A percentile compares a stretch with the other conserved stretches of the same genome.
These are phyloP conservation scores for Pogonocherus hispidulus DNA, from an alignment of 2,888 invertebrate species.

Conservation along the genomic window DNA sequence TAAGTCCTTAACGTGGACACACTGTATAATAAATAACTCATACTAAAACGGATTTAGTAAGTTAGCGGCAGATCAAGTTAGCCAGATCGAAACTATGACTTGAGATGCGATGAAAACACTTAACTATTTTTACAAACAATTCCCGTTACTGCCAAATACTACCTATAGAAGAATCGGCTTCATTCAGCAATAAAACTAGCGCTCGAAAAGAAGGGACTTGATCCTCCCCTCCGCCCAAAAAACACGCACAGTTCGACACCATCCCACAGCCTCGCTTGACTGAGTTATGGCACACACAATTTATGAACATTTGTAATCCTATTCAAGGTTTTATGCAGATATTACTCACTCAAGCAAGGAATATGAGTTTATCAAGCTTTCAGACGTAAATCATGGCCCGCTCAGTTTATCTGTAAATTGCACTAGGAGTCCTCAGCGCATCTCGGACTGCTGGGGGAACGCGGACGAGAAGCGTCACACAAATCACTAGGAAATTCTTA, in stretches of 20 bases:
- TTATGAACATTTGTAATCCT: slow-evolving; percentile 71
- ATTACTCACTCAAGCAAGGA: slow-evolving; percentile 70
- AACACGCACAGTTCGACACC: slow-evolving; percentile 29
- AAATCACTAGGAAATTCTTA: slow-evolving; percentile 61
- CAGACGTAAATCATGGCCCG: slow-evolving; percentile 77
- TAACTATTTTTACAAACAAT: no score
- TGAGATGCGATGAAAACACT: no score
- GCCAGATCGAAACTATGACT: no score
- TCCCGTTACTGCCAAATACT: no score
- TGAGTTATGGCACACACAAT: slow-evolving; percentile 69
- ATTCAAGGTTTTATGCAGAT: slow-evolving; percentile 71
- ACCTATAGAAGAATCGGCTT: background rate
- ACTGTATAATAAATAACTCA: no score
- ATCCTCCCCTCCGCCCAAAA: slow-evolving; percentile 9
- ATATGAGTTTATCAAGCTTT: slow-evolving; percentile 74
- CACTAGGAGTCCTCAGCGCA: slow-evolving; percentile 59
- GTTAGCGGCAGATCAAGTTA: no score
- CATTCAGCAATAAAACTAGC: background rate
- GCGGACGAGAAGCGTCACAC: slow-evolving; percentile 50
- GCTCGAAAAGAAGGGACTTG: background rate
- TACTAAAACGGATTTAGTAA: no score
- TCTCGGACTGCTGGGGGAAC: slow-evolving; percentile 38
- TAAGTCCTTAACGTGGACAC: no score
- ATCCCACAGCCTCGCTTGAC: slow-evolving; percentile 59
- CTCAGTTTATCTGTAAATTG: slow-evolving; percentile 76